phyloP scores from a whole-genome alignment of 2,797 vertebrate species.

The Leptatherina wallacei region DNA sequence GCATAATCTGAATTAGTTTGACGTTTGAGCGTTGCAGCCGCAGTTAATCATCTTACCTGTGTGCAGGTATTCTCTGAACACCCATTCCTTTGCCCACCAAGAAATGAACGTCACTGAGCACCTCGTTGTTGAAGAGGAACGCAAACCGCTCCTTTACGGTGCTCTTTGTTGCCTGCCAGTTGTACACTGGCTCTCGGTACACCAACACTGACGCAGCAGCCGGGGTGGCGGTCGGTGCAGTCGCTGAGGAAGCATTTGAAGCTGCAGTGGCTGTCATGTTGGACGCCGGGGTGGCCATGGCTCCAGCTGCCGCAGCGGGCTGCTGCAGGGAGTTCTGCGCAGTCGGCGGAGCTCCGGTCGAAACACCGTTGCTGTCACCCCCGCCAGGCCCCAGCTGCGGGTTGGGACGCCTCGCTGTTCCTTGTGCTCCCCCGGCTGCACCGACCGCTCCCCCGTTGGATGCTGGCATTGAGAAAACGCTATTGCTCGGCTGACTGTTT shows the following conservation, averaged over 20 bases:
- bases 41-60: conserved; percentile 82
- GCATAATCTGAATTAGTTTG: background rate
- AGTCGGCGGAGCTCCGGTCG: conserved; percentile 76
- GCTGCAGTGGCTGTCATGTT: conserved; percentile 79
- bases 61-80: conserved; percentile 93
- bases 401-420: conserved; percentile 80
- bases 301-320: conserved; percentile 76
- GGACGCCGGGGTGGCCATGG: conserved; percentile 78
- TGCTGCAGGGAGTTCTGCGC: conserved; percentile 83
- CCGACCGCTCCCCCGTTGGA: conserved; percentile 78
- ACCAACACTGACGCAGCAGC: conserved; percentile 84
- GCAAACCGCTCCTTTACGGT: conserved; percentile 86
- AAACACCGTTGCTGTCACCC: conserved; percentile 80
- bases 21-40: background rate
- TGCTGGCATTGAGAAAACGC: conserved; percentile 80
- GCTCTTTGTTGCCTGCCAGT: conserved; percentile 87
- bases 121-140: conserved; percentile 95
- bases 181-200: conserved; percentile 85
- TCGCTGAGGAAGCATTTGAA: conserved; percentile 70
- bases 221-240: conserved; percentile 72
- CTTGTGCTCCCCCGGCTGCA: conserved; percentile 71
- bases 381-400: conserved; percentile 86
- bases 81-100: conserved; percentile 95
- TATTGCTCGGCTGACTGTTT: conserved; percentile 85
- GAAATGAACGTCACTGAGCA: conserved; percentile 97